A percentile compares a stretch with the other conserved stretches of the same genome.
These are phyloP conservation scores for Vicugna pacos DNA, from an alignment of 2,113 vertebrate species.

Conservation along the genomic window DNA sequence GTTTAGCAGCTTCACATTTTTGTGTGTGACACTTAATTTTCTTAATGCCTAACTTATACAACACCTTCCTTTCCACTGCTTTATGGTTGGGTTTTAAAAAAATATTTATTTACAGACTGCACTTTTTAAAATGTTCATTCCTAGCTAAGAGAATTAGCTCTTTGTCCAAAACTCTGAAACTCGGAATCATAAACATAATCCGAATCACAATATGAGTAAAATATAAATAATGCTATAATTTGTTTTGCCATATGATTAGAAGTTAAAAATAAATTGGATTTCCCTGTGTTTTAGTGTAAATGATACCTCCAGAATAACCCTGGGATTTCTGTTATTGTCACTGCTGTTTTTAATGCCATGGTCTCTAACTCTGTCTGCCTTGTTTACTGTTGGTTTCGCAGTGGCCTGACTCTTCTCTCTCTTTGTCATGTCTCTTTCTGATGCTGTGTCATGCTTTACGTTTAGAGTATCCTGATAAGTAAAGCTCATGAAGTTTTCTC, in stretches of 20 bases:
- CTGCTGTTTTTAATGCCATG: neutral
- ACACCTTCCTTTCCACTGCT: neutral
- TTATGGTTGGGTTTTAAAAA: neutral
- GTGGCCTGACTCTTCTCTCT: neutral
- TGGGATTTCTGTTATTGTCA: neutral
- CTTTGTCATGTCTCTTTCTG: neutral
- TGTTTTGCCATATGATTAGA: conserved; percentile 21
- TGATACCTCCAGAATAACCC: neutral
- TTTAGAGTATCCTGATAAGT: neutral
- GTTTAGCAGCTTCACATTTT: neutral
- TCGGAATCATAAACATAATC: neutral
- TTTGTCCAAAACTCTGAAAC: neutral
- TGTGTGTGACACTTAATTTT: neutral
- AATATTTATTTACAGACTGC: neutral
- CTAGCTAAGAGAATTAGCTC: neutral
- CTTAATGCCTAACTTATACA: neutral
- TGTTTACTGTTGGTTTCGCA: neutral
- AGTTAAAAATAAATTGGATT: conserved; percentile 10
- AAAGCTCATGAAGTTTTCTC: neutral
- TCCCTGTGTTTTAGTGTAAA: neutral
- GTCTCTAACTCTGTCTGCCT: neutral
- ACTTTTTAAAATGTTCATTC: neutral
- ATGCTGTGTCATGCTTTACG: neutral
- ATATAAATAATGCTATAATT: conserved; percentile 10
- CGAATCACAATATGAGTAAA: conserved; percentile 47